Evolutionary conservation across 2,113 vertebrate species (phyloP).

Genomic region (Scalopus aquaticus): DNA sequence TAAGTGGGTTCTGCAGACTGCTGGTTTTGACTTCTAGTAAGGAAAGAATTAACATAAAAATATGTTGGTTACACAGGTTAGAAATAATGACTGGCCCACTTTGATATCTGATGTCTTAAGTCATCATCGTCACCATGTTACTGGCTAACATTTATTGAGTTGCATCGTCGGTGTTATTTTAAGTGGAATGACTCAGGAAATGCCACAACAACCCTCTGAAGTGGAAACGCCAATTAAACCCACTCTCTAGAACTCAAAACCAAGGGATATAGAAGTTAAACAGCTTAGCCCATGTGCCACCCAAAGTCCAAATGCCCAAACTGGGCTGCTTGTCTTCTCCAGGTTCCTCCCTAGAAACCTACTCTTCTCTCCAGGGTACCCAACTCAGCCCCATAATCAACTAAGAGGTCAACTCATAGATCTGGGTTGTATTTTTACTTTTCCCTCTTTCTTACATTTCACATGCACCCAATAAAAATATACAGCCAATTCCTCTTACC

Average conservation of each 20-base stretch:
- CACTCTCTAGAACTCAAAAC: not conserved
- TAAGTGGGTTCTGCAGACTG: not conserved
- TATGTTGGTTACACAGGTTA: not conserved
- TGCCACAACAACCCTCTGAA: not conserved
- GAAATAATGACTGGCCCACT: not conserved
- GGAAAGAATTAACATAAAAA: not conserved
- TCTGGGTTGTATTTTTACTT: not conserved
- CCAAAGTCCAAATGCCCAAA: not conserved
- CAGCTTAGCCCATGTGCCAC: not conserved
- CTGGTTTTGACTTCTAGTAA: not conserved
- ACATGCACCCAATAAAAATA: not conserved
- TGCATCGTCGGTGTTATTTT: not conserved
- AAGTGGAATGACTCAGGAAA: not conserved
- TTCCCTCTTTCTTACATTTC: not conserved
- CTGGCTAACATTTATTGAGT: not conserved
- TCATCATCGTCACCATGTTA: not conserved
- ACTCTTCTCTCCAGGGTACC: not conserved
- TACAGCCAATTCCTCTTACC: not conserved
- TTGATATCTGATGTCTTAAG: not conserved
- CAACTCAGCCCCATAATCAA: not conserved
- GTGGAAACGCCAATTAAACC: not conserved
- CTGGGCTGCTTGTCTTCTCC: not conserved
- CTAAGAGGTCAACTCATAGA: not conserved
- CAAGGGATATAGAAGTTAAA: not conserved
- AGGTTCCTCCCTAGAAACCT: not conserved